Conservation (phyloP, 2,888 invertebrate genomes). For the Dioctria rufipes region DNA sequence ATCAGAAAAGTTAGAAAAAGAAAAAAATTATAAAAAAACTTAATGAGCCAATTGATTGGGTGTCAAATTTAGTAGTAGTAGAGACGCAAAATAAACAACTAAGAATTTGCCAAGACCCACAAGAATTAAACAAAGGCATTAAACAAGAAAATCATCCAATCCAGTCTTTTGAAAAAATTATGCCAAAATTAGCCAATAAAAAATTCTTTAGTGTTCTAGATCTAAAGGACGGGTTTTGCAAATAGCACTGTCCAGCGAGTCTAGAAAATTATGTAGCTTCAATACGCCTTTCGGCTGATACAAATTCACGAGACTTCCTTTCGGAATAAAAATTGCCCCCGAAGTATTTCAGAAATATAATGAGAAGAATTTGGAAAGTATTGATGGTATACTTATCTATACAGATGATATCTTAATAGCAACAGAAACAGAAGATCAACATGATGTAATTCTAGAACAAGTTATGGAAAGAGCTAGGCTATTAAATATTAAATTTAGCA, state of each 20-base stretch:
- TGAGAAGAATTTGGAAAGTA: slow-evolving; percentile 54
- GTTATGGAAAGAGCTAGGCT: slow-evolving; percentile 61
- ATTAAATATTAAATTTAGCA: slow-evolving; percentile 64
- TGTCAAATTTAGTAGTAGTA: slow-evolving; percentile 46
- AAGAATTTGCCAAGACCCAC: slow-evolving; percentile 45
- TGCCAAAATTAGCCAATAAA: slow-evolving; percentile 44
- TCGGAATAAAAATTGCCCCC: too few relatives aligned
- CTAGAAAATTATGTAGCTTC: too few relatives aligned
- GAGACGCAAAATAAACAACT: slow-evolving; percentile 10
- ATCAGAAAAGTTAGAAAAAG: slow-evolving; percentile 2
- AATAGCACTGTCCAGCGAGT: too few relatives aligned
- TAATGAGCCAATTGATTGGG: slow-evolving; percentile 53
- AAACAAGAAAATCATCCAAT: slow-evolving; percentile 54
- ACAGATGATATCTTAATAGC: slow-evolving; percentile 61
- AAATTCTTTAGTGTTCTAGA: slow-evolving; percentile 56
- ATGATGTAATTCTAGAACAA: too few relatives aligned
- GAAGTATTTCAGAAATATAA: slow-evolving; percentile 55
- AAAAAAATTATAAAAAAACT: slow-evolving; percentile 28
- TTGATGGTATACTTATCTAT: slow-evolving; percentile 43
- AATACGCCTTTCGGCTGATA: too few relatives aligned
- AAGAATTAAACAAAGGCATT: slow-evolving; percentile 54
- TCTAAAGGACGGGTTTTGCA: too few relatives aligned
- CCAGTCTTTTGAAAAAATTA: slow-evolving; percentile 57
- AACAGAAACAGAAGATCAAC: too few relatives aligned
- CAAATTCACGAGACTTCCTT: too few relatives aligned